phyloP scores from a whole-genome alignment of 2,113 vertebrate genomes.

The Sylvia atricapilla region DNA sequence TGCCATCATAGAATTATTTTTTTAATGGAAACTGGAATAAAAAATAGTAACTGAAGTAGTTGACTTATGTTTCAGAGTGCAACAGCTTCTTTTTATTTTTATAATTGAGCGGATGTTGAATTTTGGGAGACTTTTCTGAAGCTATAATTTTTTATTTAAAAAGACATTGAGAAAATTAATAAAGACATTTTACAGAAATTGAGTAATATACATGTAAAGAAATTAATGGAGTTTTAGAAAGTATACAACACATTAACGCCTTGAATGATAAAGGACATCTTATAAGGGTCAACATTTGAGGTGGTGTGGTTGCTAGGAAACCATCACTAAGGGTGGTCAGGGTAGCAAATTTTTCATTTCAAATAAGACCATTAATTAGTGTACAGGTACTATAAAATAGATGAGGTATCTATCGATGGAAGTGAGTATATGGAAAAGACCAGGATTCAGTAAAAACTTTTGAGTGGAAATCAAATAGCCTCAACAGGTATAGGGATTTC shows the following conservation, averaged over 20 bases:
- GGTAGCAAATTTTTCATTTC: conserved; percentile 12
- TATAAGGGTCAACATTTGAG: not conserved
- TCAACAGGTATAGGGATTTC: not conserved
- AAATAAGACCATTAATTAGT: conserved; percentile 10
- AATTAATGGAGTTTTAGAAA: not conserved
- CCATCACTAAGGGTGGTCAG: not conserved
- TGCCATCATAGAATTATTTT: not conserved
- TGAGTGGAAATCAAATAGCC: not conserved
- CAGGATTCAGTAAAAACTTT: not conserved
- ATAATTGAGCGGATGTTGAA: not conserved
- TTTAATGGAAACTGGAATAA: not conserved
- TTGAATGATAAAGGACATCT: not conserved
- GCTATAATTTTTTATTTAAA: not conserved
- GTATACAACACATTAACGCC: not conserved
- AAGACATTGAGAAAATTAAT: not conserved
- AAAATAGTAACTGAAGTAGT: not conserved
- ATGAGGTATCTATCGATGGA: not conserved
- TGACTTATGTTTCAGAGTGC: not conserved
- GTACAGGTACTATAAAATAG: not conserved
- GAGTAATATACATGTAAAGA: not conserved
- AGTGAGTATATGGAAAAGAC: not conserved
- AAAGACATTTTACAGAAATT: not conserved
- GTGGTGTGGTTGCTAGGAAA: conserved; percentile 47
- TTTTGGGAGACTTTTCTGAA: not conserved
- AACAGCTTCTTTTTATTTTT: not conserved